Evolutionary conservation across 2,113 vertebrate species (phyloP), one percentile per base, ranked within the genome.

Genomic region (Megaptera novaeangliae): DNA sequence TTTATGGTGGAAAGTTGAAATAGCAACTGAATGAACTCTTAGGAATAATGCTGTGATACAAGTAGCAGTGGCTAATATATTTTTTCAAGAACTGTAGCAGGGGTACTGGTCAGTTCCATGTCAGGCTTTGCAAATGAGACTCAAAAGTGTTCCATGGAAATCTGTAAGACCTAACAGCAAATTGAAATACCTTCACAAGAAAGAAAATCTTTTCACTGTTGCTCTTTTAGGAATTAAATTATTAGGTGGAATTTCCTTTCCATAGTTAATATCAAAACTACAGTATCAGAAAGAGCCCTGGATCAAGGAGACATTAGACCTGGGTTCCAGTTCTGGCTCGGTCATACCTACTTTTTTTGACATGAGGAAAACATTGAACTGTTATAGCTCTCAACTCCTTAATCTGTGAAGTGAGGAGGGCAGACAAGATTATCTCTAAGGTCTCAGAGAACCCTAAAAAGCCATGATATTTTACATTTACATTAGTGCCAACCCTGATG

Each of bases 1-100:
- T 97, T 94, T 92, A 88, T 15, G 77, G 87, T 74, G 87, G 80
- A 97, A 96, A 96, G 59, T n/a, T 88, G 94, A 94, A 94, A 86
- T 46, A 85, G 84, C 69, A 86, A 86, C 41, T 5, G 63, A 88
- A 64, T 57, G 61, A 91, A 93, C 66, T 52, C 75, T 55, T 29
- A 85, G 57, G 46, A 68, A 64, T 74, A 61, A 55, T 25, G 18
- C 55, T 8, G 18, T 29, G 2, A 74, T 29, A 55, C 18, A 52
- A 91, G 66, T 2, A 63, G 23, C 55, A 69, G 78, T 2, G 34
- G 11, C 78, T n/a, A 59, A 39, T 59, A 21, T 0, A 25, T 68
- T 20, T 68, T 95, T 44, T 61, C 27, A 92, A 81, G 88, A 93
- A 72, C 36, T 13, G 15, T 10, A 41, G 61, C 21, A 27, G 63